These are phyloP conservation scores for Dichetophora obliterata DNA, from an alignment of 2,888 invertebrate species.

Conservation along the genomic window DNA sequence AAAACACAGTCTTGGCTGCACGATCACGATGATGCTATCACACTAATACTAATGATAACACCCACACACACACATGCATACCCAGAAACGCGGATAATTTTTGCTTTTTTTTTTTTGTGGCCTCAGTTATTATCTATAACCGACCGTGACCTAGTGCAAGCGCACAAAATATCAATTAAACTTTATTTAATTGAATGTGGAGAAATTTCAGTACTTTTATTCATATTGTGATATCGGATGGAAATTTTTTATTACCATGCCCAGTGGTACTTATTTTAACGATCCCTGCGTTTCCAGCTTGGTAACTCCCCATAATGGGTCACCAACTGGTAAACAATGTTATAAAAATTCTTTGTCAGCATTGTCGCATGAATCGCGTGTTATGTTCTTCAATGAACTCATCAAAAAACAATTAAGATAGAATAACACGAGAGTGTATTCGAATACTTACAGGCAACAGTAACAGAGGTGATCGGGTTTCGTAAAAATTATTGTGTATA, in stretches of 20 bases:
- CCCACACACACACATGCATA: background rate
- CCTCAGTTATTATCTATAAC: slow-evolving; percentile 14
- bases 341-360: slow-evolving; percentile 10
- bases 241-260: background rate
- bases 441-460: too few relatives aligned
- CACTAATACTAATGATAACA: background rate
- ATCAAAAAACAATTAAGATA: slow-evolving; percentile 25
- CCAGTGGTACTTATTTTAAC: background rate
- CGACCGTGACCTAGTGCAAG: slow-evolving; percentile 32
- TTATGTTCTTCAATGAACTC: slow-evolving; percentile 21
- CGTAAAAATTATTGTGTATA: too few relatives aligned
- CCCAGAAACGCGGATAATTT: background rate
- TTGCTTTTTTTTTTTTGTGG: background rate
- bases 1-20: background rate
- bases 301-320: slow-evolving; percentile 18
- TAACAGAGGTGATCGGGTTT: too few relatives aligned
- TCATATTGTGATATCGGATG: background rate
- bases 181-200: background rate
- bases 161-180: background rate
- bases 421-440: background rate
- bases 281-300: background rate
- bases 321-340: slow-evolving; percentile 9
- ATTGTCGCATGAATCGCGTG: slow-evolving; percentile 3
- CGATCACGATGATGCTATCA: background rate
- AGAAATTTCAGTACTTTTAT: background rate